Base-by-base conservation (phyloP, 64 coral and sea anemone genomes). In the Catalaphyllia jardinei region DNA sequence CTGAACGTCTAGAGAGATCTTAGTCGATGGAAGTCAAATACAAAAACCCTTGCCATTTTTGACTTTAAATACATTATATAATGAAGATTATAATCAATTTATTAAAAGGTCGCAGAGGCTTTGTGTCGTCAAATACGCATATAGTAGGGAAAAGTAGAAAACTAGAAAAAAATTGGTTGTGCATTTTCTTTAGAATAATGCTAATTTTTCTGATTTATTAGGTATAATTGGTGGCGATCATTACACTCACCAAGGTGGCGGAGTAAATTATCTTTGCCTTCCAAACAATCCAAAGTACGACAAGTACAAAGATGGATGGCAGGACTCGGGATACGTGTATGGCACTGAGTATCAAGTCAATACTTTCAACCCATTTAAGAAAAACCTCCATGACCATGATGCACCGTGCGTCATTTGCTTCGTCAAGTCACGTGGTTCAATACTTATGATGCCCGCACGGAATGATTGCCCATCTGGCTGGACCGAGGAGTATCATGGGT, bases 341-440 rank as follows among this genome's bases (percentile, higher is more conserved):
- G 77, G 77, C 77, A 17, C 77, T 19, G 77, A 79, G 77, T 79
- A 79, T 22, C 46, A 79, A 79, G 77, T 79, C 15, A 49, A 12
- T 2, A 8, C 16, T 10, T 79, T 51, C 46, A 79, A 79, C 77
- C 77, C 77, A 18, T 79, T 79, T 55, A 51, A 79, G 77, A 52
- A 25, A 25, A 79, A 46, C 25, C 39, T 79, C 35, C 33, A 79
- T 55, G 18, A 79, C 35, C 77, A 79, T 22, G 77, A 79, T 18
- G 29, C 77, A 13, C 29, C 42, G 73, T 76, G 73, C 25, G 25
- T 25, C 25, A 3, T 76, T 8, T 54, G 52, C 52, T 54, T 54
- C 13, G 52, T 54, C 6, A 54, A 54, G 52, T 54, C 13, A 54
- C 52, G 52, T 54, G 52, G 52, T 8, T 54, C 52, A 54, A 54